These are phyloP conservation scores for Rhinatrema bivittatum DNA, from an alignment of 2,797 vertebrate genomes.

Conservation along the genomic window DNA sequence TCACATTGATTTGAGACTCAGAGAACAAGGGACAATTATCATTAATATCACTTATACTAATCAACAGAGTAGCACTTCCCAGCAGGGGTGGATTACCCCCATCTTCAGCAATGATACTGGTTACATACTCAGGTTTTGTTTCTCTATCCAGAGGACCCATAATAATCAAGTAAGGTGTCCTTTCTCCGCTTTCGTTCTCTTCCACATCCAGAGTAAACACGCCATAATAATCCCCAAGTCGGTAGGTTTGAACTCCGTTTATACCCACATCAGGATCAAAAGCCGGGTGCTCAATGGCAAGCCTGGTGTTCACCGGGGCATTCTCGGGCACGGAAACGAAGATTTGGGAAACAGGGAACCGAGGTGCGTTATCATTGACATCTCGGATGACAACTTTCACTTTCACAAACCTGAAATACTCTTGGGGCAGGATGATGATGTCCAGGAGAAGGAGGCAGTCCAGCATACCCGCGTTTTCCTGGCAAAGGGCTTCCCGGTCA, in stretches of 20 bases:
- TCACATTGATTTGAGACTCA: conserved; percentile 76
- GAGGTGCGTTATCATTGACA: conserved; percentile 87
- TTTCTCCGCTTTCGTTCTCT: conserved; percentile 85
- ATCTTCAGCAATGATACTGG: conserved; percentile 88
- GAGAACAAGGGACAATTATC: conserved; percentile 91
- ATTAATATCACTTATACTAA: conserved; percentile 87
- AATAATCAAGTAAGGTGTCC: conserved; percentile 89
- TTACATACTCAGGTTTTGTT: conserved; percentile 76
- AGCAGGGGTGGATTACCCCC: conserved; percentile 81
- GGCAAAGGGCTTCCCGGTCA: conserved; percentile 83
- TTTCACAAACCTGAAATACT: conserved; percentile 92
- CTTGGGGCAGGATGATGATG: conserved; percentile 87
- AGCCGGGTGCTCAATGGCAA: conserved; percentile 87
- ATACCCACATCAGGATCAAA: conserved; percentile 80
- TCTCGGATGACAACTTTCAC: conserved; percentile 87
- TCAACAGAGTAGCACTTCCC: conserved; percentile 83
- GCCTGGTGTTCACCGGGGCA: conserved; percentile 75
- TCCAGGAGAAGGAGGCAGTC: conserved; percentile 83
- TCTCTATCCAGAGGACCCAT: conserved; percentile 86
- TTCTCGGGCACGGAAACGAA: conserved; percentile 82
- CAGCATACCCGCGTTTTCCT: conserved; percentile 50
- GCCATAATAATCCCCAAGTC: conserved; percentile 81
- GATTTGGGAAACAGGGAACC: conserved; percentile 80
- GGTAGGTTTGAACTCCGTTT: conserved; percentile 87
- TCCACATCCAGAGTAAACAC: conserved; percentile 92